phyloP scores from a whole-genome alignment of 2,888 invertebrate species.

The Macrosiphum euphorbiae region DNA sequence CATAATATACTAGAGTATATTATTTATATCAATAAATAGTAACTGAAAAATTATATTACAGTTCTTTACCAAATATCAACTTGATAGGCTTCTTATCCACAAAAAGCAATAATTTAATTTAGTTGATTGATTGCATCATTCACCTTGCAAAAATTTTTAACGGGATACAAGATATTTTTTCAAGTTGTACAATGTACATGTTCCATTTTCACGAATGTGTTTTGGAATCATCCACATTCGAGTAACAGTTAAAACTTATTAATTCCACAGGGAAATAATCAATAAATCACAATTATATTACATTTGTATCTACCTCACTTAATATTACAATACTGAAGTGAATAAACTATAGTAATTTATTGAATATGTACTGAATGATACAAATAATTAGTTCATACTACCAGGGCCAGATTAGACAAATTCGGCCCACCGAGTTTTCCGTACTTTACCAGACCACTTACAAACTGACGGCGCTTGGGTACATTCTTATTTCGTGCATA shows the following conservation, averaged over 20 bases:
- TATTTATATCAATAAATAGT: not conserved
- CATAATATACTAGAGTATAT: not conserved
- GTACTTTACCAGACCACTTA: too few relatives aligned
- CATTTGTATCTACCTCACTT: not conserved
- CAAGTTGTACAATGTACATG: not conserved
- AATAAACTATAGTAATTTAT: not conserved
- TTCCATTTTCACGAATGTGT: not conserved
- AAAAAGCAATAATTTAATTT: constrained; percentile 32
- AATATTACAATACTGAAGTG: not conserved
- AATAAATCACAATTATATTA: not conserved
- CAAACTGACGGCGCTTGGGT: too few relatives aligned
- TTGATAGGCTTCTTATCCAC: not conserved
- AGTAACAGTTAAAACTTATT: not conserved
- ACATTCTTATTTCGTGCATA: too few relatives aligned
- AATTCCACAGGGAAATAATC: not conserved
- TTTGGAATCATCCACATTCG: not conserved
- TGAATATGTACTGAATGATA: not conserved
- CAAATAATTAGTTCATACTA: not conserved
- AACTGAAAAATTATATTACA: not conserved
- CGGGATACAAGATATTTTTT: not conserved
- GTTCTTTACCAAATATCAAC: not conserved
- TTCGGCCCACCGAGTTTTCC: too few relatives aligned
- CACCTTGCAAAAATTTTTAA: constrained; percentile 5
- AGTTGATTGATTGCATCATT: not conserved
- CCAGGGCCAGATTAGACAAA: too few relatives aligned